phyloP scores from a whole-genome alignment of 1,140 invertebrate genomes.

The Drosophila mayri region DNA sequence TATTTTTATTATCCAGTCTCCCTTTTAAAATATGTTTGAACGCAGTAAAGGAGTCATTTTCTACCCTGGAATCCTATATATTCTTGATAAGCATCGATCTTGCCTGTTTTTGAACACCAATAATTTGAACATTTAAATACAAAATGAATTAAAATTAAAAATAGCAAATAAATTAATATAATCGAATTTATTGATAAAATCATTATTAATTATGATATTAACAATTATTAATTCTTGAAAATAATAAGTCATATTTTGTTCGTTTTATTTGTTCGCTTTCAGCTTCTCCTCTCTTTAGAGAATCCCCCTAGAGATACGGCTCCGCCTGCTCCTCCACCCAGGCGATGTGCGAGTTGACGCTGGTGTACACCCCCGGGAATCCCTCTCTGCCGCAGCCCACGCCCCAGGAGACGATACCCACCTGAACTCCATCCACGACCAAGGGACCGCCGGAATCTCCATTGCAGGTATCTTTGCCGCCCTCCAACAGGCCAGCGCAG shows the following conservation, averaged over 20 bases:
- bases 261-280: conserved; percentile 45
- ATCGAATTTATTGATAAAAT: too few species aligned
- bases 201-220: too few species aligned
- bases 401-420: conserved; percentile 70
- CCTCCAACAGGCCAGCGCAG: conserved; percentile 87
- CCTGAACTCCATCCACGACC: conserved; percentile 57
- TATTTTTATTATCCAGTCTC: too few species aligned
- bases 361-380: conserved; percentile 69
- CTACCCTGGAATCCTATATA: too few species aligned
- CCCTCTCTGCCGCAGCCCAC: conserved; percentile 68
- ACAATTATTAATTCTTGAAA: neutral
- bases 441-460: conserved; percentile 68
- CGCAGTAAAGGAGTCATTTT: too few species aligned
- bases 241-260: conserved; percentile 44
- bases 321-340: conserved; percentile 72
- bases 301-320: conserved; percentile 46
- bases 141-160: too few species aligned
- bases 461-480: conserved; percentile 67
- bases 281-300: too few species aligned
- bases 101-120: too few species aligned
- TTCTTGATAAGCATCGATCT: too few species aligned
- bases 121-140: too few species aligned
- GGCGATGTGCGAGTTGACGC: conserved; percentile 56
- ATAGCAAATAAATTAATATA: too few species aligned
- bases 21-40: too few species aligned